These are phyloP conservation scores for Pogonocherus hispidulus DNA, from an alignment of 2,888 invertebrate genomes.

Conservation along the genomic window DNA sequence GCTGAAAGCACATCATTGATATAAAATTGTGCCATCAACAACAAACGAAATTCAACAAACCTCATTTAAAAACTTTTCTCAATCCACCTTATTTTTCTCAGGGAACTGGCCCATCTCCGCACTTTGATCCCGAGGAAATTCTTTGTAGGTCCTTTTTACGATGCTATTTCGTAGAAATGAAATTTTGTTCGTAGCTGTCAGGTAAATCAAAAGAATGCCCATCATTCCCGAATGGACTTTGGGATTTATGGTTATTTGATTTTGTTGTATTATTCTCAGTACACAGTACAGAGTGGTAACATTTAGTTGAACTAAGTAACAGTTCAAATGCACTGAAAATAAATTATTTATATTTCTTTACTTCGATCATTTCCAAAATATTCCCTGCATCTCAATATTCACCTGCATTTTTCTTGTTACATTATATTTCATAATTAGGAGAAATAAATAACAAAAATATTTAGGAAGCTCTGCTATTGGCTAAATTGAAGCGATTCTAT, in stretches of 20 bases:
- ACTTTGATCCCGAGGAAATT: conserved; percentile 55
- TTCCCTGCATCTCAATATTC: too few species aligned
- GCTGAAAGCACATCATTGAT: too few species aligned
- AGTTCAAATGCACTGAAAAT: too few species aligned
- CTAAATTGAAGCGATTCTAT: too few species aligned
- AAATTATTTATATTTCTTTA: too few species aligned
- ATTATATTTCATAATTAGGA: too few species aligned
- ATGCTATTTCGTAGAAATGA: conserved; percentile 67
- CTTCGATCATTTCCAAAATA: too few species aligned
- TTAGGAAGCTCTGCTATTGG: too few species aligned
- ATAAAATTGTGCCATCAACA: conserved; percentile 43
- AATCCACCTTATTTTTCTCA: conserved; percentile 59
- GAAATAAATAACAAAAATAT: too few species aligned
- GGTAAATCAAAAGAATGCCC: conserved; percentile 65
- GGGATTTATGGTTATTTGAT: conserved; percentile 54
- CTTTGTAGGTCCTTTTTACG: conserved; percentile 64
- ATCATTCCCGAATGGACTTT: conserved; percentile 52
- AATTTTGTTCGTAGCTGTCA: conserved; percentile 67
- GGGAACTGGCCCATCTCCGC: conserved; percentile 38
- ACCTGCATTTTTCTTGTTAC: too few species aligned
- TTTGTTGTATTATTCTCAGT: conserved; percentile 34
- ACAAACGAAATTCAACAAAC: conserved; percentile 64
- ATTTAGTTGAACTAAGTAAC: too few species aligned
- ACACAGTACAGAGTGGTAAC: background rate
- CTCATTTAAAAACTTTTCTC: conserved; percentile 65